Evolutionary conservation across 2,888 invertebrate species (phyloP).

Genomic region (Harpalus rubripes): DNA sequence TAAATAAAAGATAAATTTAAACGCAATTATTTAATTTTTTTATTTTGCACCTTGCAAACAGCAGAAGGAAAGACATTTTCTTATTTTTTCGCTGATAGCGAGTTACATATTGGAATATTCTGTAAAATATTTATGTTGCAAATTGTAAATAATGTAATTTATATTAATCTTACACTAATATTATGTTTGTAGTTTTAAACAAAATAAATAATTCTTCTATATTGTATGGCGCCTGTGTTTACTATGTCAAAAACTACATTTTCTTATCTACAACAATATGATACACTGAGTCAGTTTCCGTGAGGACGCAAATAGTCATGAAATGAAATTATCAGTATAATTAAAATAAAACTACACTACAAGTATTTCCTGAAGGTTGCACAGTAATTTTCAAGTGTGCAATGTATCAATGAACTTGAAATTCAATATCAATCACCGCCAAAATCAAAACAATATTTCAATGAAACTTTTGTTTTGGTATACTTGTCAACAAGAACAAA

Average conservation of each 20-base stretch:
- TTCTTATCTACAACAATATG: slow-evolving; percentile 14
- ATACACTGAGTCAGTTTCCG: slow-evolving; percentile 10
- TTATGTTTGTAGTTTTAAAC: slow-evolving; percentile 8
- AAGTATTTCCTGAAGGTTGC: neutral
- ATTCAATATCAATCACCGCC: neutral
- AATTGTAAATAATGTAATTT: too few species aligned
- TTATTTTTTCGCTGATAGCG: too few species aligned
- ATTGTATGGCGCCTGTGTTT: neutral
- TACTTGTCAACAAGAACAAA: neutral
- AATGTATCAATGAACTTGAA: neutral
- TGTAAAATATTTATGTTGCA: too few species aligned
- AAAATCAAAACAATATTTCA: slow-evolving; percentile 1
- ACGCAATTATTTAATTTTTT: too few species aligned
- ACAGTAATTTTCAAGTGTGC: neutral
- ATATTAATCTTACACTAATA: too few species aligned
- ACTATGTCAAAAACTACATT: slow-evolving; percentile 9
- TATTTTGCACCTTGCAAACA: too few species aligned
- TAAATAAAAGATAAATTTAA: too few species aligned
- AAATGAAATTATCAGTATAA: slow-evolving; percentile 2
- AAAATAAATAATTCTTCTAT: slow-evolving; percentile 12
- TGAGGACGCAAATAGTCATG: neutral
- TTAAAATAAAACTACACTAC: neutral
- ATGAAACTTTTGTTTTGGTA: neutral
- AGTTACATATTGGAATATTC: too few species aligned
- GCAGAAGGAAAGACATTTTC: too few species aligned